Conservation (phyloP, 1,140 invertebrate genomes). For the Frieseomelitta varia region DNA sequence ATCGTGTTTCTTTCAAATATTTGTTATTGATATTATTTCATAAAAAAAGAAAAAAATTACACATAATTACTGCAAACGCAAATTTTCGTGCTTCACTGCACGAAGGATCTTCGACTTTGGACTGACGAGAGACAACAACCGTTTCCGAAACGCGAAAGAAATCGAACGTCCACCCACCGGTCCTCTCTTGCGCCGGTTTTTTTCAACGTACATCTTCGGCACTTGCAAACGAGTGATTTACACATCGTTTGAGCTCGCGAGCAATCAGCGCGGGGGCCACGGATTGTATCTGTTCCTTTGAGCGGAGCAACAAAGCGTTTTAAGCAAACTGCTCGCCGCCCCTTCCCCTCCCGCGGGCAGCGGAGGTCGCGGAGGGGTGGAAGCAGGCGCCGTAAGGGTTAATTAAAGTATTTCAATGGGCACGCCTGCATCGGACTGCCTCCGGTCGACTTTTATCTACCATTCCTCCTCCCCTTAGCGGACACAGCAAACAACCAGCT, state of each 20-base stretch:
- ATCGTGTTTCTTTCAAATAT: no score
- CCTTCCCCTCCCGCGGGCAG: background rate
- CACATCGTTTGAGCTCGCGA: slow-evolving; percentile 58
- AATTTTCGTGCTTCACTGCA: no score
- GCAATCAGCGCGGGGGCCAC: slow-evolving; percentile 37
- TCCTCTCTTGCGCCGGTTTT: background rate
- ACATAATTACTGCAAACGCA: no score
- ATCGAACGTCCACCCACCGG: background rate
- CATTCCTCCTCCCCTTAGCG: slow-evolving; percentile 47
- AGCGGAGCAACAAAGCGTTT: slow-evolving; percentile 54
- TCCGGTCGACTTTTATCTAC: slow-evolving; percentile 66
- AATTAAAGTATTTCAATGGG: slow-evolving; percentile 75
- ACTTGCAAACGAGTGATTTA: slow-evolving; percentile 55
- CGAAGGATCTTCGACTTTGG: background rate
- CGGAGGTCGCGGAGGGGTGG: background rate
- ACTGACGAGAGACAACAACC: background rate
- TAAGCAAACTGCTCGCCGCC: slow-evolving; percentile 52
- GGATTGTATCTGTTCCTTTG: slow-evolving; percentile 55
- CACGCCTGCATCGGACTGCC: slow-evolving; percentile 65
- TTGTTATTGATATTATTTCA: no score
- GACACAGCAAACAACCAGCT: slow-evolving; percentile 69
- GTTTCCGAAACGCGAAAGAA: background rate
- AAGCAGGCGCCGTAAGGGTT: slow-evolving; percentile 63
- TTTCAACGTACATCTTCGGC: background rate
- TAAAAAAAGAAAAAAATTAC: no score